A percentile compares a stretch with the other conserved stretches of the same genome.
Conservation (phyloP, 2,888 invertebrate species). For the Oligia strigilis region DNA sequence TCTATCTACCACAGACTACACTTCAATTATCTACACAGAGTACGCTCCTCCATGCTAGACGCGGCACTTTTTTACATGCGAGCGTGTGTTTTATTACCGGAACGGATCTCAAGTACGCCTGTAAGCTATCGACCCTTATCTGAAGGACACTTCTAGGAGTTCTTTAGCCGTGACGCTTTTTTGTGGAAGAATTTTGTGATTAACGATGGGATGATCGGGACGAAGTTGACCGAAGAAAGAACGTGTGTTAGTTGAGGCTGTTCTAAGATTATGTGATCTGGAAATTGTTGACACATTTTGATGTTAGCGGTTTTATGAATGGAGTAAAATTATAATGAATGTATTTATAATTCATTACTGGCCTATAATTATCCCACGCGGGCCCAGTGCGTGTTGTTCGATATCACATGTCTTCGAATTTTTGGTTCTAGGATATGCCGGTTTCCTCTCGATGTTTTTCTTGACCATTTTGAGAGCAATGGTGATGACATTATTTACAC, state of each 20-base stretch:
- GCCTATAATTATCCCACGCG: too few relatives aligned
- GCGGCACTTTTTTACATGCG: conserved; percentile 76
- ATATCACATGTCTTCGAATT: too few relatives aligned
- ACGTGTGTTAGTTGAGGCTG: conserved; percentile 28
- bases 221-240: conserved; percentile 36
- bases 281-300: not conserved
- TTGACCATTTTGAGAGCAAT: too few relatives aligned
- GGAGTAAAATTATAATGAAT: not conserved
- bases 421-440: too few relatives aligned
- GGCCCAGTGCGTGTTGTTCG: too few relatives aligned
- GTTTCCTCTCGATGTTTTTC: too few relatives aligned
- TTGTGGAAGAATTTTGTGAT: conserved; percentile 62
- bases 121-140: conserved; percentile 70
- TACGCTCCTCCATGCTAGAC: conserved; percentile 43
- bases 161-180: conserved; percentile 63
- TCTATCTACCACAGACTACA: conserved; percentile 49
- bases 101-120: conserved; percentile 75
- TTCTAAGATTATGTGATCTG: conserved; percentile 1
- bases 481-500: too few relatives aligned
- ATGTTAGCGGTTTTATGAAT: too few relatives aligned
- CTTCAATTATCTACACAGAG: conserved; percentile 61
- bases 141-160: conserved; percentile 67
- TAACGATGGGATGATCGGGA: conserved; percentile 53
- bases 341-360: too few relatives aligned
- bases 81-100: conserved; percentile 79